Evolutionary conservation across 2,797 vertebrate genomes (phyloP).

Genomic region (Moxostoma hubbsi): DNA sequence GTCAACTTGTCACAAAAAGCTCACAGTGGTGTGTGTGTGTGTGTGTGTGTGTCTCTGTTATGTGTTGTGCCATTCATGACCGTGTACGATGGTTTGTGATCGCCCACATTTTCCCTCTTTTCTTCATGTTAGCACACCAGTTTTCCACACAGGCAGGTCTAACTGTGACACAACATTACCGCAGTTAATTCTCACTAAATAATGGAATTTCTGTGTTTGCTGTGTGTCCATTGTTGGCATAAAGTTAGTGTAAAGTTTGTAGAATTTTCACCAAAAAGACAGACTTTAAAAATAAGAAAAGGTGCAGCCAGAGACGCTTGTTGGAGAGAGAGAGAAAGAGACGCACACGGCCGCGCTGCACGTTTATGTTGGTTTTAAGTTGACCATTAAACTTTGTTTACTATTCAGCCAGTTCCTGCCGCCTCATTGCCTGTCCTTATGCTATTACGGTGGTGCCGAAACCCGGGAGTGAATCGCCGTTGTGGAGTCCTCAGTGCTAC

Average conservation of each 20-base stretch:
- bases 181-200: slow-evolving; percentile 7
- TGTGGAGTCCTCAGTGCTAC: no score
- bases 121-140: slow-evolving; percentile 40
- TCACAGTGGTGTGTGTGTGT: slow-evolving; percentile 22
- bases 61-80: slow-evolving; percentile 27
- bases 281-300: not conserved
- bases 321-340: no score
- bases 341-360: no score
- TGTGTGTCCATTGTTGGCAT: not conserved
- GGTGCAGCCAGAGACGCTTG: no score
- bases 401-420: no score
- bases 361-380: no score
- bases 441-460: no score
- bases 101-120: slow-evolving; percentile 40
- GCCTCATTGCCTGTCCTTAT: no score
- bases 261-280: not conserved
- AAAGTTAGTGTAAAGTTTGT: not conserved
- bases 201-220: slow-evolving; percentile 15
- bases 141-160: slow-evolving; percentile 24
- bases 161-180: slow-evolving; percentile 25
- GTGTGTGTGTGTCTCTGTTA: not conserved
- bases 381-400: no score
- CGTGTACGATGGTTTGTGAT: slow-evolving; percentile 29
- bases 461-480: no score
- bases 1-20: slow-evolving; percentile 31